Conservation (phyloP, 1,140 invertebrate species). For the Steinernema feltiae region DNA sequence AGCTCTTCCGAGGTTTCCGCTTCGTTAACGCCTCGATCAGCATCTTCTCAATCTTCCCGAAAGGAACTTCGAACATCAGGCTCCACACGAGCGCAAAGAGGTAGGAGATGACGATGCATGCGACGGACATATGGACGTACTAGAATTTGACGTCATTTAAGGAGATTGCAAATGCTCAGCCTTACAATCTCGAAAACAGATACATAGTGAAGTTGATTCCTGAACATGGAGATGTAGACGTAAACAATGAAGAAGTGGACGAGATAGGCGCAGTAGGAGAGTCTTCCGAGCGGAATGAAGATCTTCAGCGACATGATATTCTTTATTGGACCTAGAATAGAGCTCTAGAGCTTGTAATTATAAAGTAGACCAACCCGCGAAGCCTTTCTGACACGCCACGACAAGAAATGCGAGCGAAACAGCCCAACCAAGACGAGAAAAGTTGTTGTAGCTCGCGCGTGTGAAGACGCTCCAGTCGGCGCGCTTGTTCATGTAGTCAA, state of each 20-base stretch:
- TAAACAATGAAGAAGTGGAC: slow-evolving; percentile 20
- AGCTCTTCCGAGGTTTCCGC: too few species aligned
- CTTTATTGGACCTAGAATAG: slow-evolving; percentile 28
- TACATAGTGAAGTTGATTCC: slow-evolving; percentile 22
- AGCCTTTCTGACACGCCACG: slow-evolving; percentile 26
- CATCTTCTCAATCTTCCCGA: slow-evolving; percentile 22
- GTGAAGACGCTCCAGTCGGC: slow-evolving; percentile 25
- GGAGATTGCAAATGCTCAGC: background rate
- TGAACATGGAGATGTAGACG: slow-evolving; percentile 19
- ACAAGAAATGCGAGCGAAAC: slow-evolving; percentile 27
- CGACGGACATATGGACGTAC: slow-evolving; percentile 22
- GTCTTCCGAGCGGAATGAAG: slow-evolving; percentile 25
- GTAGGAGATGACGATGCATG: slow-evolving; percentile 12
- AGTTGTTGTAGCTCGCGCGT: slow-evolving; percentile 30
- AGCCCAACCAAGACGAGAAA: slow-evolving; percentile 30
- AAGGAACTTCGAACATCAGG: slow-evolving; percentile 23
- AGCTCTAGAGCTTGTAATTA: background rate
- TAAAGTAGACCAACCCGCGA: too few species aligned
- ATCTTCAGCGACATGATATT: slow-evolving; percentile 29
- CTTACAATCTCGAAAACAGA: slow-evolving; percentile 19
- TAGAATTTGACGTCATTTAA: slow-evolving; percentile 14
- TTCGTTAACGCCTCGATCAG: slow-evolving; percentile 55
- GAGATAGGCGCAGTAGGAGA: slow-evolving; percentile 28
- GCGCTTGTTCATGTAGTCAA: slow-evolving; percentile 15
- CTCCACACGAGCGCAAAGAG: slow-evolving; percentile 27